Evolutionary conservation across 2,888 invertebrate species (phyloP).

Genomic region (Poecilobothrus nobilitatus): DNA sequence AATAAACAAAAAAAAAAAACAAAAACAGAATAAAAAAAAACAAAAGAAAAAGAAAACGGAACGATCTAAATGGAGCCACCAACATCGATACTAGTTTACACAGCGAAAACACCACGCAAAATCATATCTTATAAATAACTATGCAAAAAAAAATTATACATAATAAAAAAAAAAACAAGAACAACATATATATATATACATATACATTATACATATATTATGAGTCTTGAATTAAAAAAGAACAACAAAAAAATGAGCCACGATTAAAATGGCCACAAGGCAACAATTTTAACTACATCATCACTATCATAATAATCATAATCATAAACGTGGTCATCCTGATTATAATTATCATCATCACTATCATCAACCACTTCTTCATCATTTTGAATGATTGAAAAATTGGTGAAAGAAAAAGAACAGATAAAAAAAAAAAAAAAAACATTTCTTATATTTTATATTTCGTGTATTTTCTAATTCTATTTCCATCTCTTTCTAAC

Average conservation of each 20-base stretch:
- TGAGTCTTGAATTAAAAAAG: too few relatives aligned
- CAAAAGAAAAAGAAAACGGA: background rate
- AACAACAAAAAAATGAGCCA: too few relatives aligned
- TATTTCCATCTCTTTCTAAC: background rate
- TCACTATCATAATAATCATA: background rate
- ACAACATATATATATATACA: too few relatives aligned
- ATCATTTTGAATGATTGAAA: background rate
- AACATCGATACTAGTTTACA: background rate
- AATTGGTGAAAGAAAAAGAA: background rate
- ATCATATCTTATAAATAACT: background rate
- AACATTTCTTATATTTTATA: background rate
- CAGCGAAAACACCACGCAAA: constrained; percentile 6
- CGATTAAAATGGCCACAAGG: constrained; percentile 2
- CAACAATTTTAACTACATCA: background rate
- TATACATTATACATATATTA: too few relatives aligned
- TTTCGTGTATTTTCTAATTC: background rate
- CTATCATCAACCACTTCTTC: background rate
- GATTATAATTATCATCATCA: background rate
- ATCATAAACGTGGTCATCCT: too few relatives aligned
- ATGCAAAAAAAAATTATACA: background rate
- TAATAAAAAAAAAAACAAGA: background rate
- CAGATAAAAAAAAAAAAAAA: background rate
- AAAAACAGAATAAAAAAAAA: background rate
- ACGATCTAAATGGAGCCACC: background rate
- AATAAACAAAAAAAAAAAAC: too few relatives aligned